phyloP scores from a whole-genome alignment of 2,888 invertebrate genomes.

The Gastracanthus pulcherrimus region DNA sequence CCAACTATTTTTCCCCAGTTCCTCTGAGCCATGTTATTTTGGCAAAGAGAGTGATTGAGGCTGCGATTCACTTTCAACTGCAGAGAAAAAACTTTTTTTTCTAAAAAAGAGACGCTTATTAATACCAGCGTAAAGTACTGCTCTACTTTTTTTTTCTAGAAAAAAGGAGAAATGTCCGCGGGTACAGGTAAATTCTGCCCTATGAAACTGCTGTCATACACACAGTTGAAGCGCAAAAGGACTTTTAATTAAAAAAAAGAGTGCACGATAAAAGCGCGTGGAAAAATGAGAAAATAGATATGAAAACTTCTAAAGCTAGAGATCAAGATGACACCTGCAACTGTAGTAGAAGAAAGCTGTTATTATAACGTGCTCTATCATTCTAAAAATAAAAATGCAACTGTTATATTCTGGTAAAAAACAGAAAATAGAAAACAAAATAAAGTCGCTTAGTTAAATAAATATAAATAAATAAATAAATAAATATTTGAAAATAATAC shows the following conservation, averaged over 20 bases:
- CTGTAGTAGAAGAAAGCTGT: not conserved
- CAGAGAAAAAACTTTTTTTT: not conserved
- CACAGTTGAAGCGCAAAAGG: not conserved
- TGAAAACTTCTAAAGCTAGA: not conserved
- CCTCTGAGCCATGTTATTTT: not conserved
- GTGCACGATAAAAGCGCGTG: not conserved
- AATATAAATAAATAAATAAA: no score
- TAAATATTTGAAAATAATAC: no score
- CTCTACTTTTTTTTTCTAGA: not conserved
- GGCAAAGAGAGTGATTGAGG: slow-evolving; percentile 9
- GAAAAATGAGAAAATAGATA: slow-evolving; percentile 3
- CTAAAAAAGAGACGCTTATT: slow-evolving; percentile 17
- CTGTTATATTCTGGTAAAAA: no score
- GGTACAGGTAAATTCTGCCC: not conserved
- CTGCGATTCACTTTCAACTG: not conserved
- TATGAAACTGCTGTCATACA: not conserved
- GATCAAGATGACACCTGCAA: not conserved
- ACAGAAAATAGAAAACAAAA: no score
- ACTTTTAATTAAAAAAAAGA: slow-evolving; percentile 31
- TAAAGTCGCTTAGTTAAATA: no score
- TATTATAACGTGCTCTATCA: no score
- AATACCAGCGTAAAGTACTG: slow-evolving; percentile 20
- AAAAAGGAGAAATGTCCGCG: slow-evolving; percentile 5
- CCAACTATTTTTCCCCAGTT: no score
- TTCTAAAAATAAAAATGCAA: no score